phyloP scores from a whole-genome alignment of 2,113 vertebrate species.

The Todiramphus chloris region DNA sequence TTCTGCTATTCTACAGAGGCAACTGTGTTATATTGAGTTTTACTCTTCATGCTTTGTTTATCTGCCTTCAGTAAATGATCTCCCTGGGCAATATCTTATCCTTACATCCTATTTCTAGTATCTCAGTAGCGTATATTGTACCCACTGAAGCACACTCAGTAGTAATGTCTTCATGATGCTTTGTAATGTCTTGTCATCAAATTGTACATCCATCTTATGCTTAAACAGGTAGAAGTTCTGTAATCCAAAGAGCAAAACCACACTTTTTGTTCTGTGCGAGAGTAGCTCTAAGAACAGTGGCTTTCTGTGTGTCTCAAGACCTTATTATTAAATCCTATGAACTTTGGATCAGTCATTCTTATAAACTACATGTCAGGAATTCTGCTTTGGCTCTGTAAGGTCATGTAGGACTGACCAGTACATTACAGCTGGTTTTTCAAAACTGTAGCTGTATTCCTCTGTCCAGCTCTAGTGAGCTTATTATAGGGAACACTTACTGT shows the following conservation, averaged over 20 bases:
- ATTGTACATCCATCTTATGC: conserved; percentile 29
- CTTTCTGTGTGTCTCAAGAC: neutral
- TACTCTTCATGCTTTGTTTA: conserved; percentile 54
- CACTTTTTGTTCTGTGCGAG: neutral
- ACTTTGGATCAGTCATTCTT: neutral
- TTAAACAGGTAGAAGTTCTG: conserved; percentile 28
- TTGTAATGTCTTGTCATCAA: conserved; percentile 43
- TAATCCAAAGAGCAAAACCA: conserved; percentile 12
- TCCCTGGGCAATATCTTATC: conserved; percentile 63
- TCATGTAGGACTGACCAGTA: neutral
- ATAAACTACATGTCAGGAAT: neutral
- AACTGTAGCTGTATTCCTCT: neutral
- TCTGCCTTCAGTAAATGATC: conserved; percentile 56
- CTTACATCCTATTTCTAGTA: conserved; percentile 44
- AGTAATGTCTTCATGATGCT: conserved; percentile 59
- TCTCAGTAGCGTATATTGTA: conserved; percentile 44
- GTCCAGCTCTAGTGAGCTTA: neutral
- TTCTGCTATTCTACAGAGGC: neutral
- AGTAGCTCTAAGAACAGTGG: neutral
- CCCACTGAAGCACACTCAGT: conserved; percentile 5
- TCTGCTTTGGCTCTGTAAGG: neutral
- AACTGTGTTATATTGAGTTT: neutral
- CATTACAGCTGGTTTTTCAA: neutral
- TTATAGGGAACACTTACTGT: neutral
- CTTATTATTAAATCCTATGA: conserved; percentile 1